Base-by-base conservation (phyloP, 1,140 invertebrate genomes). In the Lepidurus couesii region DNA sequence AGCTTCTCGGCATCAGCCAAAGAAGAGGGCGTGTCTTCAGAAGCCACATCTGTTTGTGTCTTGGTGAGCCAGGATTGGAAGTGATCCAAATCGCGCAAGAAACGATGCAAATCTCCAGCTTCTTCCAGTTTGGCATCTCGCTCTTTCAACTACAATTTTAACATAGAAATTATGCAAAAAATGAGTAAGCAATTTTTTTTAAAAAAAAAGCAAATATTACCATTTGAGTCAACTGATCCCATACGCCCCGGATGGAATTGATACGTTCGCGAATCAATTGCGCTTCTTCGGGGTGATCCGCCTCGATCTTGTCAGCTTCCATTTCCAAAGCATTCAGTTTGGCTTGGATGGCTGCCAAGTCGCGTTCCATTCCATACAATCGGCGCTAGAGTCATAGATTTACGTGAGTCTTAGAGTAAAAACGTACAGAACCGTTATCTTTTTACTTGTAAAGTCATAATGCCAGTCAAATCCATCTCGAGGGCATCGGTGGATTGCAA, bases 21-120 rank as follows among this genome's bases (percentile, higher is more conserved):
- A 80, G 93, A 97, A n/a, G 92, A 92, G 26, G 98, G 98, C 79
- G 94, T 96, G 84, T 99, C 98, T 87, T 99, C 97, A 10, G 95
- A 98, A 16, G 98, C 98, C 43, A 99, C 93, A 85, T 98, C 95
- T 1, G 93, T 96, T 86, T 99, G 97, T 0, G 97, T 99, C 85
- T 97, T 97, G 74, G 96, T 97, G 79, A 99, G 88, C 98, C 98
- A 99, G 1, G 95, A 77, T 43, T 98, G 97, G 95, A 99, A 99
- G 87, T 99, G 98, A 86, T 99, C 98, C 80, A 99, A 89, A 85
- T 99, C 98, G 73, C 97, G 92, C 80, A 99, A 88, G 92, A 99
- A 99, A 76, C 97, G 90, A 84, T 99, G 98, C 77, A 99, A 87
- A 84, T 99, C 98, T 80, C 97, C 97, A 73, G 97, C 97, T 86